Evolutionary conservation across 2,113 vertebrate species (phyloP).

Genomic region (Anas platyrhynchos): DNA sequence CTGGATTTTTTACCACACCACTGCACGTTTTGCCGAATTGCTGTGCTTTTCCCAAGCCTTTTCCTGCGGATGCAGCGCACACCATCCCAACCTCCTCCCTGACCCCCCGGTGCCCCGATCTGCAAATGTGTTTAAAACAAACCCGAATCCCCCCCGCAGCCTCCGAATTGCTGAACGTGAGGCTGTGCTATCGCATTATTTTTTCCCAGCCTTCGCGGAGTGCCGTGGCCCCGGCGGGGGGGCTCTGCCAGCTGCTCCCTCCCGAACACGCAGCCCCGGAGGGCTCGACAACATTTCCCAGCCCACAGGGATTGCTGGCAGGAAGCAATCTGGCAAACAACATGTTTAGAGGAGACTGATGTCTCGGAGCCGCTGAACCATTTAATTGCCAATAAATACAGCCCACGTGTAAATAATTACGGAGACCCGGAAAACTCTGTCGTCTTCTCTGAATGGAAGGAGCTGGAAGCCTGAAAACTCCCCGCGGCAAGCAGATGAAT

Average conservation of each 20-base stretch:
- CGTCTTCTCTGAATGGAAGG: background rate
- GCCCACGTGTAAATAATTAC: conserved; percentile 29
- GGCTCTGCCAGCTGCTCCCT: conserved; percentile 11
- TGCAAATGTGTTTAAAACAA: rapidly evolving
- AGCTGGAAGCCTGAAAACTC: background rate
- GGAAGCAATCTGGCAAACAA: conserved; percentile 44
- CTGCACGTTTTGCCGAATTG: background rate
- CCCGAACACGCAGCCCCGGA: background rate
- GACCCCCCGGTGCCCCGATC: background rate
- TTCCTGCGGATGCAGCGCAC: background rate
- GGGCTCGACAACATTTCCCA: background rate
- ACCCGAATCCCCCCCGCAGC: background rate
- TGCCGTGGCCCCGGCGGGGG: background rate
- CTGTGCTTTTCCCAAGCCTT: rapidly evolving
- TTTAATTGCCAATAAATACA: conserved; percentile 59
- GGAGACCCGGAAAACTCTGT: background rate
- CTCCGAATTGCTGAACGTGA: rapidly evolving
- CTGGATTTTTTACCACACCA: background rate
- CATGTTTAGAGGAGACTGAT: conserved; percentile 34
- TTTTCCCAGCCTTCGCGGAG: background rate
- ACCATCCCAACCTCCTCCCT: background rate
- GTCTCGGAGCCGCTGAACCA: conserved; percentile 11
- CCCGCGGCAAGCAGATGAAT: background rate
- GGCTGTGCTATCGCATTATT: background rate
- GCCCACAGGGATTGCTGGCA: background rate